Evolutionary conservation across 2,113 vertebrate genomes (phyloP).

Genomic region (Pangasianodon hypophthalmus): DNA sequence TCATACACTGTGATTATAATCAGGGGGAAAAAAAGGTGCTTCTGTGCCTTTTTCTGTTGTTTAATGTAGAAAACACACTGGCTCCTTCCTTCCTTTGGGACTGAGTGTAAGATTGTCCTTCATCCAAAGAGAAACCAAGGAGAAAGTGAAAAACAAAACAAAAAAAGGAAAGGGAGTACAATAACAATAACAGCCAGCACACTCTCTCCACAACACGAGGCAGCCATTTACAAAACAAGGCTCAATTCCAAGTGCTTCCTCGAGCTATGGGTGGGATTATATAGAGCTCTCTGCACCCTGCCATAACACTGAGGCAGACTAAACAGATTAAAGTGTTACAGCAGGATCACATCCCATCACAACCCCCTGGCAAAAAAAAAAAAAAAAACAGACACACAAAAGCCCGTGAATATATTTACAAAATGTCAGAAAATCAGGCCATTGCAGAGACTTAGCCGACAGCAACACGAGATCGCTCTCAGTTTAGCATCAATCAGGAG

Average conservation of each 20-base stretch:
- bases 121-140: neutral
- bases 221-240: conserved; percentile 25
- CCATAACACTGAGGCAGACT: conserved; percentile 70
- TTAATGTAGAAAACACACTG: neutral
- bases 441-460: conserved; percentile 72
- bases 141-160: conserved; percentile 10
- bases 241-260: conserved; percentile 59
- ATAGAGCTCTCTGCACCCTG: conserved; percentile 58
- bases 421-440: conserved; percentile 70
- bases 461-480: conserved; percentile 75
- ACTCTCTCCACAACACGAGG: conserved; percentile 45
- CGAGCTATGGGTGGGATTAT: conserved; percentile 61
- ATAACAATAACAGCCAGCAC: neutral
- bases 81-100: neutral
- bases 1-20: neutral
- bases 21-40: neutral
- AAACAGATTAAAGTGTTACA: conserved; percentile 78
- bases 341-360: conserved; percentile 68
- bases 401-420: conserved; percentile 69
- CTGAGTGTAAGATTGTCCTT: neutral
- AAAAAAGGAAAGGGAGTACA: neutral
- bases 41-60: neutral
- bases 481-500: conserved; percentile 77
- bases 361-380: conserved; percentile 11
- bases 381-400: conserved; percentile 37